Base-by-base conservation (phyloP, 2,888 invertebrate genomes). In the Xylocampa areola region DNA sequence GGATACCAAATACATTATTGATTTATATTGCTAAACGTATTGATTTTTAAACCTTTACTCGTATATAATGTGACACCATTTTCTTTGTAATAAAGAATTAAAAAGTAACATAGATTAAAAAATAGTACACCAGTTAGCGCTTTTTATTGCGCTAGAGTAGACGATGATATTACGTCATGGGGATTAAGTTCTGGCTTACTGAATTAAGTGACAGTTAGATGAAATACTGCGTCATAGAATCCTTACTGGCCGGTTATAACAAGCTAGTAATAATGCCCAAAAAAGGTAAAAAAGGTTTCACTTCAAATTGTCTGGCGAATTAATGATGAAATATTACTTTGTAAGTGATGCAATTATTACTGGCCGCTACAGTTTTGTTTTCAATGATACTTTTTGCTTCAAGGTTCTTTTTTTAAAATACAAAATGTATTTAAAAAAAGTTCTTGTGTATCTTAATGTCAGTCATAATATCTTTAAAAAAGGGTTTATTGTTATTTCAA, bases 121-220 rank as follows among this genome's bases (percentile, higher is more conserved):
- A n/a, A n/a, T n/a, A n/a, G n/a, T n/a, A n/a, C n/a, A n/a, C n/a
- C n/a, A 6, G 17, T 35, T 25, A 23, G 1, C 3, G 14, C 2
- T 25, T 43, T 43, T 47, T 47, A 19, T 4, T 19, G 33, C 51
- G 23, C 36, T n/a, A 39, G 39, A 40, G 25, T 33, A 4, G 27
- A 19, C 27, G 11, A 25, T 7, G 40, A 37, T 11, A 44, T 69
- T 55, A 33, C 50, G 11, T 47, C 30, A 57, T 29, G n/a, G 29
- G 21, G 33, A 39, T 70, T 70, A 70, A 48, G 14, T 11, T 13
- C 7, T 30, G 8, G 7, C 37, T 50, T 16, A 50, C 33, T 65
- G 70, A 70, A 19, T 66, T 66, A 70, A 70, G 70, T 70, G 58
- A 66, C 71, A 70, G 37, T 17, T 47, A 17, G 27, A 66, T 66